Evolutionary conservation across 2,888 invertebrate species (phyloP), one percentile per base, ranked within the genome.

Genomic region (Ectemnius lituratus): DNA sequence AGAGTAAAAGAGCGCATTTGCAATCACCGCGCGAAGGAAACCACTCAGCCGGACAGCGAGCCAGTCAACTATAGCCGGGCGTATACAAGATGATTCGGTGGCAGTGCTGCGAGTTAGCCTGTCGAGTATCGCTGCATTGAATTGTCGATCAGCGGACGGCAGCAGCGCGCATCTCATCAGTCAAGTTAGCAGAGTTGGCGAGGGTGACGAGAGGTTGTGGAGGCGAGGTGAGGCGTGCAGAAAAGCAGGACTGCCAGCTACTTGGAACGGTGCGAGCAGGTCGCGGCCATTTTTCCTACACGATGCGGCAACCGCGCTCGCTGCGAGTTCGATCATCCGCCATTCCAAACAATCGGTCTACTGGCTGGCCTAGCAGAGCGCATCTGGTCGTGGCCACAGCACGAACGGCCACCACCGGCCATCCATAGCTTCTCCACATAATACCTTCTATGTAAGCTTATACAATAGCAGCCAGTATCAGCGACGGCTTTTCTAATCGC

Each of bases 251-350:
- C 11, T 37, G 8, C 5, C 58, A 72, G 70, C 2, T 37, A 37
- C 37, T 37, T 72, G 16, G 16, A 14, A 78, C 79, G 75, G 70
- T 75, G 81, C 69, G 71, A 81, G 70, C 76, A 79, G 83, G 73
- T 83, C 83, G 93, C 94, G 93, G 94, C 94, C 94, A 94, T 94
- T 94, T 89, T 94, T 94, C 93, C 93, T 93, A 93, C 93, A 93
- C 94, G 94, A 94, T 94, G 94, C 94, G 94, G 93, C 94, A 93
- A 93, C 93, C 93, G 93, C 94, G 94, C 93, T 93, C 37, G 6
- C 37, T 93, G 92, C 92, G 83, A 82, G 85, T 89, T 88, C 88
- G 87, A 88, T 37, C 37, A 37, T 94, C 94, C 94, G 94, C 94
- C 94, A 94, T 94, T 94, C 94, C 93, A 94, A 94, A 93, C 93